Conservation (phyloP, 2,113 vertebrate species). For the Melierax canorus region DNA sequence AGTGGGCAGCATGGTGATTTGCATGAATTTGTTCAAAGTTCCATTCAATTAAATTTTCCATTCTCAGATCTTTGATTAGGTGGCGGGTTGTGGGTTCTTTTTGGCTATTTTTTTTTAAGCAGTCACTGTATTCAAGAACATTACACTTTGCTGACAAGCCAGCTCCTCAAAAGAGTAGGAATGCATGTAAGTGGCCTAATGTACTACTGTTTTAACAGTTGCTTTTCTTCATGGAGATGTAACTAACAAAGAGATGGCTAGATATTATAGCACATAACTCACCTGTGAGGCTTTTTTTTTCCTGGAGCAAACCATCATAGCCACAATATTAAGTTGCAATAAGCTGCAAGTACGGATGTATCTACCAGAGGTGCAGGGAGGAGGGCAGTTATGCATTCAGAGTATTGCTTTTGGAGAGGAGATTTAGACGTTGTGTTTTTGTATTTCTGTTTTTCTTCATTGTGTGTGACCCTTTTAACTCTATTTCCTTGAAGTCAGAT, state of each 20-base stretch:
- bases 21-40: not conserved
- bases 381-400: not conserved
- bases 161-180: not conserved
- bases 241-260: not conserved
- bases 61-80: not conserved
- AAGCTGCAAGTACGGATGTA: not conserved
- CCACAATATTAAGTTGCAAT: not conserved
- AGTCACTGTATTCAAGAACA: not conserved
- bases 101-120: not conserved
- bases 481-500: slow-evolving; percentile 35
- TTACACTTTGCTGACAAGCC: not conserved
- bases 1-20: not conserved
- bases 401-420: not conserved
- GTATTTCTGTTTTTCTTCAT: not conserved
- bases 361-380: not conserved
- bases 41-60: not conserved
- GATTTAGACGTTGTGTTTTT: not conserved
- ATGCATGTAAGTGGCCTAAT: not conserved
- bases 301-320: not conserved
- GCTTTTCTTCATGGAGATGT: not conserved
- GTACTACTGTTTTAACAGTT: not conserved
- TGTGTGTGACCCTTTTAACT: not conserved
- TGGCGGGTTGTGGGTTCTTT: not conserved
- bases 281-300: not conserved
- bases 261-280: not conserved